These are phyloP conservation scores for Platyrinchus mystaceus DNA, from an alignment of 2,797 vertebrate genomes.

Conservation along the genomic window DNA sequence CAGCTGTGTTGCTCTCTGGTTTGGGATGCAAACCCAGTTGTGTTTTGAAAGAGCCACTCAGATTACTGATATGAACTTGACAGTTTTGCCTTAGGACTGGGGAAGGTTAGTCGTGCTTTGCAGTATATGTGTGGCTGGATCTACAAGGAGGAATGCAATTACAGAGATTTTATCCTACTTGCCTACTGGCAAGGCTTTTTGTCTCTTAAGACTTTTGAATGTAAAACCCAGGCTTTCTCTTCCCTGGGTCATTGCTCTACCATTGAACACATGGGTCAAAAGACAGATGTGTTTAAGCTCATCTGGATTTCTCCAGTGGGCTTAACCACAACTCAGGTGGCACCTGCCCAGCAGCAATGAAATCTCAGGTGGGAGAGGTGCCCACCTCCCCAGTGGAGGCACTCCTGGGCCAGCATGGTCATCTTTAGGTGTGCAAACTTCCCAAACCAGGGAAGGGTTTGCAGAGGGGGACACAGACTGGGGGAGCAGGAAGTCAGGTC, in stretches of 20 bases:
- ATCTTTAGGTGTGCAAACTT: not conserved
- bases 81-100: constrained; percentile 24
- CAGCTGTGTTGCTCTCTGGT: not conserved
- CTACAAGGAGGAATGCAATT: not conserved
- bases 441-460: not conserved
- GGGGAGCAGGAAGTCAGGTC: not conserved
- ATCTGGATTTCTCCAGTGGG: not conserved
- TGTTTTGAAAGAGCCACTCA: not conserved
- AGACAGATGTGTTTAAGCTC: not conserved
- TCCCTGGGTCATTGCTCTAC: not conserved
- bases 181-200: not conserved
- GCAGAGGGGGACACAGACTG: rapidly evolving
- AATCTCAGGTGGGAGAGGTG: not conserved
- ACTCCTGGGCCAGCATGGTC: not conserved
- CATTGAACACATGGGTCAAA: not conserved
- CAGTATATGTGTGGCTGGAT: not conserved
- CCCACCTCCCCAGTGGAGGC: not conserved
- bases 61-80: not conserved
- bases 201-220: not conserved
- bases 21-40: not conserved
- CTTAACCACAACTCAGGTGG: not conserved
- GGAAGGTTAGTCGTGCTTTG: not conserved
- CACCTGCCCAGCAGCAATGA: not conserved
- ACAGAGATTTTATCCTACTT: not conserved
- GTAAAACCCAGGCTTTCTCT: not conserved